A percentile compares a stretch with the other conserved stretches of the same genome.
Conservation (phyloP, 2,797 vertebrate genomes). For the Chelidonichthys spinosus region DNA sequence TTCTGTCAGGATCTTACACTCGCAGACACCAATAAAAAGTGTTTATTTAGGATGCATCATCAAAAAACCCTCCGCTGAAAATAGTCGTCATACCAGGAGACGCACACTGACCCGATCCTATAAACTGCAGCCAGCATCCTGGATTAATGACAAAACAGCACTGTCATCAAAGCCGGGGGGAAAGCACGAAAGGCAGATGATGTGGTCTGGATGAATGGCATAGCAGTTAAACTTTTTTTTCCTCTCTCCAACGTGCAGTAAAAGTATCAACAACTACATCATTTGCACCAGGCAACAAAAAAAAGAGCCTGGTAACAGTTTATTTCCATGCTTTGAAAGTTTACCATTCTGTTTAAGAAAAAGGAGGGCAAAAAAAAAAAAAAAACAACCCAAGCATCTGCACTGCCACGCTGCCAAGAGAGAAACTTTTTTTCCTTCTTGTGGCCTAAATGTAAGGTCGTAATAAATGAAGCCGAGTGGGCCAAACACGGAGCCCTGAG, state of each 20-base stretch:
- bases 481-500: slow-evolving; percentile 64
- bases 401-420: slow-evolving; percentile 47
- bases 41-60: slow-evolving; percentile 41
- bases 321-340: slow-evolving; percentile 71
- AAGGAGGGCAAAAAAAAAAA: slow-evolving; percentile 23
- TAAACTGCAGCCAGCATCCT: slow-evolving; percentile 54
- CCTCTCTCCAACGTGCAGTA: slow-evolving; percentile 36
- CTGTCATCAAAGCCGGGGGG: slow-evolving; percentile 50
- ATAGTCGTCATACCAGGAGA: slow-evolving; percentile 44
- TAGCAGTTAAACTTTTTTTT: slow-evolving; percentile 45
- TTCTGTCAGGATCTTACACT: slow-evolving; percentile 52
- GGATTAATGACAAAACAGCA: slow-evolving; percentile 54
- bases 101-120: slow-evolving; percentile 51
- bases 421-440: slow-evolving; percentile 58
- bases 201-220: slow-evolving; percentile 58
- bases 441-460: slow-evolving; percentile 57
- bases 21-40: background rate
- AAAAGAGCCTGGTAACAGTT: slow-evolving; percentile 40
- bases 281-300: slow-evolving; percentile 42
- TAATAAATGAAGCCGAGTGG: slow-evolving; percentile 63
- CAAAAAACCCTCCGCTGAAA: slow-evolving; percentile 44
- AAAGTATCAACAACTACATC: slow-evolving; percentile 56
- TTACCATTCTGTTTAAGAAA: slow-evolving; percentile 53
- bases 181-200: slow-evolving; percentile 55
- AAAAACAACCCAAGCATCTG: slow-evolving; percentile 66